phyloP scores from a whole-genome alignment of 2,797 vertebrate genomes.

The Poecilia picta region DNA sequence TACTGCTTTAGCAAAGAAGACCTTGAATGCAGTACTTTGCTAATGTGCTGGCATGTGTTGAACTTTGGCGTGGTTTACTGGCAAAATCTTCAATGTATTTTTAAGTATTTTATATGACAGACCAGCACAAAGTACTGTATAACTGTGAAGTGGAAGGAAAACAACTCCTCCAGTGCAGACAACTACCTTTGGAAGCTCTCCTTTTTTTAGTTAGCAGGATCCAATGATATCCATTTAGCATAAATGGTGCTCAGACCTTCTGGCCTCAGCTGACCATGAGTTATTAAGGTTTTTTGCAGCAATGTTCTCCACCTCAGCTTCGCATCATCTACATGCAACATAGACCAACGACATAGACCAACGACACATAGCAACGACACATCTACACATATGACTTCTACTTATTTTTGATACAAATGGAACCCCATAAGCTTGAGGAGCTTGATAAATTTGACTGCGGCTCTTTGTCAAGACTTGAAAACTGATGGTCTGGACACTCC shows the following conservation, averaged over 20 bases:
- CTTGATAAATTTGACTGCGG: not conserved
- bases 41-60: not conserved
- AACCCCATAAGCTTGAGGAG: too few species aligned
- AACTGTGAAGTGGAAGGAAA: not conserved
- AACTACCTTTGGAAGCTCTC: not conserved
- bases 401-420: too few species aligned
- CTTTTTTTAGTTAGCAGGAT: not conserved
- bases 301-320: too few species aligned
- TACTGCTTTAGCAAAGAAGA: not conserved
- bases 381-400: too few species aligned
- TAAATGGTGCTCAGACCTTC: too few species aligned
- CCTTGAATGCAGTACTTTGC: not conserved
- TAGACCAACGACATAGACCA: too few species aligned
- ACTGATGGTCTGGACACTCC: not conserved
- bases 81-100: not conserved
- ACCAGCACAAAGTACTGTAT: not conserved
- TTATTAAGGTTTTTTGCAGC: too few species aligned
- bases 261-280: too few species aligned
- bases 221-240: not conserved
- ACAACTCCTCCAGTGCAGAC: not conserved
- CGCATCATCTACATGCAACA: too few species aligned
- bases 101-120: not conserved
- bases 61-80: not conserved
- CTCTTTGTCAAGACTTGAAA: not conserved
- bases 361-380: too few species aligned